Conservation (phyloP, 1,140 invertebrate genomes). For the Latrodectus geometricus region DNA sequence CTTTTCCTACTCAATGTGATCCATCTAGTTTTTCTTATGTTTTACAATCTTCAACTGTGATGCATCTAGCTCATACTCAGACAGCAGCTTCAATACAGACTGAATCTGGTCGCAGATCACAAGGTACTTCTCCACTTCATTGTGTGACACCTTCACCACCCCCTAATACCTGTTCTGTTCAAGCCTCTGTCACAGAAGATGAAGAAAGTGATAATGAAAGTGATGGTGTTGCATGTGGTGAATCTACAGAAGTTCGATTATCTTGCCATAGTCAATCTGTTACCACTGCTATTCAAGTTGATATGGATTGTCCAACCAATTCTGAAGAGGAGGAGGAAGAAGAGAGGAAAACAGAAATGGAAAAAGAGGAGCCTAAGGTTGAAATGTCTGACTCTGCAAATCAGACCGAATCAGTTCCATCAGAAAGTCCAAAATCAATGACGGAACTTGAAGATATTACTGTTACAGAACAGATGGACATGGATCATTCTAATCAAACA, state of each 20-base stretch:
- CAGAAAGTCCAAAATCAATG: conserved; percentile 44
- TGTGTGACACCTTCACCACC: conserved; percentile 64
- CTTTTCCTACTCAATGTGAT: conserved; percentile 56
- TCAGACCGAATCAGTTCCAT: conserved; percentile 56
- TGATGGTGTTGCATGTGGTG: conserved; percentile 29
- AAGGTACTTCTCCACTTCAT: conserved; percentile 66
- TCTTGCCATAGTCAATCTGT: conserved; percentile 43
- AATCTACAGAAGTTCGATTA: conserved; percentile 22
- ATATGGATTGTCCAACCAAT: conserved; percentile 60
- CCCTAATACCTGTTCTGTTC: conserved; percentile 28
- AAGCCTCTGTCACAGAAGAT: conserved; percentile 46
- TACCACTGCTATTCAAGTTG: conserved; percentile 60
- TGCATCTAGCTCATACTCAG: conserved; percentile 63
- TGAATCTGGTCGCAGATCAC: conserved; percentile 64
- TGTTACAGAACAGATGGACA: not conserved
- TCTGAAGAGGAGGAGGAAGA: conserved; percentile 61
- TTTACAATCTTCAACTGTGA: conserved; percentile 62
- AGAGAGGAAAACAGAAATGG: conserved; percentile 8
- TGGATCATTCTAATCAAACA: not conserved
- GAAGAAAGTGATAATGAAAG: conserved; percentile 48
- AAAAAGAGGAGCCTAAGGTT: conserved; percentile 32
- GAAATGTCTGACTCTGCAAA: conserved; percentile 61
- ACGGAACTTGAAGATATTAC: conserved; percentile 16
- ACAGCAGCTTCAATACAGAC: conserved; percentile 61
- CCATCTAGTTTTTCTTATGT: conserved; percentile 63